Base-by-base conservation (phyloP, 2,113 vertebrate genomes). In the Alethe diademata region DNA sequence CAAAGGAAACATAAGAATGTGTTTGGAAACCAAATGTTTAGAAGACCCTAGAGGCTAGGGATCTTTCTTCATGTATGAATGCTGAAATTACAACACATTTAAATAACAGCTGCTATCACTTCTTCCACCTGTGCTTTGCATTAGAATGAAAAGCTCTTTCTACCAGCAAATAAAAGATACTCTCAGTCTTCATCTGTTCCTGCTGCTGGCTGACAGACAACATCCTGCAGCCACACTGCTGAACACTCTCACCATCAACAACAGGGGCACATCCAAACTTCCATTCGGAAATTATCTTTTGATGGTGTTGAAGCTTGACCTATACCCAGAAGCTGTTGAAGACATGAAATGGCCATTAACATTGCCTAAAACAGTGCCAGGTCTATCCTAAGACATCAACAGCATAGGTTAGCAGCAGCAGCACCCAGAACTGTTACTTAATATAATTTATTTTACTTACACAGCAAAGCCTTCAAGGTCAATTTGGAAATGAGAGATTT, bases 381-480 rank as follows among this genome's bases (percentile, higher is more conserved):
- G 43, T 28, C 33, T 33, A 60, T 38, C 20, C 67, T 79, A 78
- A 82, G 26, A 51, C 9, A 54, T 51, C 22, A 78, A 24, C 8
- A 74, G 18, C 42, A 66, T 3, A 14, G 17, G 11, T 12, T 20
- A 66, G 40, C 15, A 74, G n/a, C 8, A 84, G 28, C 22, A 92
- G 22, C 16, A 26, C 11, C 25, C 25, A 88, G 54, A 79, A 74
- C 60, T 20, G 24, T 15, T 78, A 40, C 56, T 31, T 69, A 51
- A 50, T 25, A 19, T 9, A 19, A 25, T 28, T 12, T 48, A 6
- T 5, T 67, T 72, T 69, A 74, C 7, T 78, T 66, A 35, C 6
- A 72, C 9, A 64, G 31, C 20, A 88, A 19, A 72, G 19, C 8
- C 31, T 64, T 42, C 0, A 2, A 12, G 7, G 8, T 9, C 3